phyloP scores from a whole-genome alignment of 2,113 vertebrate genomes.

The Gymnorhina tibicen region DNA sequence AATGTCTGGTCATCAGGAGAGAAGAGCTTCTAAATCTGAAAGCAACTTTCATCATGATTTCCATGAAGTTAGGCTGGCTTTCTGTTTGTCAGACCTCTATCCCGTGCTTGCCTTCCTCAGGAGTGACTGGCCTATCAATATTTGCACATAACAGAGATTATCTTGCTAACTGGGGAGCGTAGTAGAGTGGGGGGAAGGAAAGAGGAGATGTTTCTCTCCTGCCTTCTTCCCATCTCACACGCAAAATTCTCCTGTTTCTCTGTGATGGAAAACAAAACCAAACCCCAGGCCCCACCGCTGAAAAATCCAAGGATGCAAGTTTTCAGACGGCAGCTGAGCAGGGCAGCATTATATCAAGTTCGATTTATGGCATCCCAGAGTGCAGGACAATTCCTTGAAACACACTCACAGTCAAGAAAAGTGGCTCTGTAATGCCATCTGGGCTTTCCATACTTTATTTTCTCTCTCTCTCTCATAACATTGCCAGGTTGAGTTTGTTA shows the following conservation, averaged over 20 bases:
- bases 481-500: constrained; percentile 32
- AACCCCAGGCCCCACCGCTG: neutral
- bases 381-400: constrained; percentile 47
- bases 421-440: constrained; percentile 26
- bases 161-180: neutral
- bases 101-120: neutral
- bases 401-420: constrained; percentile 9
- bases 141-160: neutral
- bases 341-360: neutral
- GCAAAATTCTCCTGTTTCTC: neutral
- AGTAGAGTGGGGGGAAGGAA: neutral
- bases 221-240: neutral
- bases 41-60: neutral
- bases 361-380: constrained; percentile 22
- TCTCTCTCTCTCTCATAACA: neutral
- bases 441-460: constrained; percentile 45
- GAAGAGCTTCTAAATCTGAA: neutral
- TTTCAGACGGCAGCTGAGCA: neutral
- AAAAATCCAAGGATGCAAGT: neutral
- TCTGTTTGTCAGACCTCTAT: neutral
- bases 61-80: neutral
- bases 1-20: accelerated
- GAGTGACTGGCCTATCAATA: neutral
- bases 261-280: neutral
- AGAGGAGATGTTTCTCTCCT: neutral